Conservation (phyloP, 2,888 invertebrate genomes). For the Salticus scenicus region DNA sequence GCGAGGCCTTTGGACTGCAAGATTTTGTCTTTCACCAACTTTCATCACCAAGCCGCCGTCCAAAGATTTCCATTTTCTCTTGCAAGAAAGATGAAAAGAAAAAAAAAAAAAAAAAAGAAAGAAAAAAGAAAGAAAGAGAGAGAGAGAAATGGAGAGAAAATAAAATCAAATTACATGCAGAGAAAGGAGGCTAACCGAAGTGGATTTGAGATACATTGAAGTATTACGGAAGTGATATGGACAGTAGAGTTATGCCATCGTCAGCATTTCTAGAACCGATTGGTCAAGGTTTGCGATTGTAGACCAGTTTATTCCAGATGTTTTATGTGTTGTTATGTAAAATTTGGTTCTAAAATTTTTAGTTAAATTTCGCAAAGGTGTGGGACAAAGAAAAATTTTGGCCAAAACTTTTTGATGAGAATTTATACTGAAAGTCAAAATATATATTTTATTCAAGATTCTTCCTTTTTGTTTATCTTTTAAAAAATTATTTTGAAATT, state of each 20-base stretch:
- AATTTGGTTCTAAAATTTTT: not conserved
- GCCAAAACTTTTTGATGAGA: too few relatives aligned
- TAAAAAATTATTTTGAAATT: too few relatives aligned
- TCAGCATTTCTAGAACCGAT: not conserved
- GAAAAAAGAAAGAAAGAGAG: not conserved
- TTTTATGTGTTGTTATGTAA: not conserved
- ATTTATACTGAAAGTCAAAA: too few relatives aligned
- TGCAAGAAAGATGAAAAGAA: not conserved
- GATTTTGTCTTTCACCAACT: slow-evolving; percentile 27
- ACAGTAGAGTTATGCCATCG: not conserved
- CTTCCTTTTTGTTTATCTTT: too few relatives aligned
- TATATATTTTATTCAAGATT: too few relatives aligned
- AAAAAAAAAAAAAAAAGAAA: not conserved
- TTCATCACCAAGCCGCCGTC: slow-evolving; percentile 22
- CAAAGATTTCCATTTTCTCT: slow-evolving; percentile 44
- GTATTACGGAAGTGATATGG: not conserved
- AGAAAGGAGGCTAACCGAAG: not conserved
- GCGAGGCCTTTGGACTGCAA: slow-evolving; percentile 31
- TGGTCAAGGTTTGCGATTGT: not conserved
- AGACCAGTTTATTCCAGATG: not conserved
- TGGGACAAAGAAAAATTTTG: too few relatives aligned
- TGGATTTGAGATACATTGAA: not conserved
- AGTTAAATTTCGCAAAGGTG: too few relatives aligned
- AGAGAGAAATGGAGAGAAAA: too few relatives aligned
- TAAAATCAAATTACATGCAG: too few relatives aligned